phyloP scores from a whole-genome alignment of 2,888 invertebrate genomes.

The Scrobipalpa costella region DNA sequence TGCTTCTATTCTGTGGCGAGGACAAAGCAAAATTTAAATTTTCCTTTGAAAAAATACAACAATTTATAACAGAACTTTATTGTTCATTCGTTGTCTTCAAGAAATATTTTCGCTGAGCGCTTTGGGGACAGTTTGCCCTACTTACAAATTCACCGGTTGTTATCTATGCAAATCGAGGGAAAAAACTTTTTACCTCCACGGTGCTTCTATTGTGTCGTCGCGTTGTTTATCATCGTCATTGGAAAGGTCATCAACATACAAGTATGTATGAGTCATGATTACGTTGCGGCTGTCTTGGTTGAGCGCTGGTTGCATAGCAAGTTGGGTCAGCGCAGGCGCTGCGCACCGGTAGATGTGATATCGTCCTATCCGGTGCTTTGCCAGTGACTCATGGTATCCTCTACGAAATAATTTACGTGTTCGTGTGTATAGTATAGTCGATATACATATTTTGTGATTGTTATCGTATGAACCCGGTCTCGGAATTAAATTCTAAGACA shows the following conservation, averaged over 20 bases:
- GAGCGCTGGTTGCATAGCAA: conserved; percentile 22
- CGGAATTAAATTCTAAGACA: not conserved
- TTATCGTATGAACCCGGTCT: not conserved
- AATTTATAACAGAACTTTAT: not conserved
- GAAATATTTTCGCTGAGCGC: not conserved
- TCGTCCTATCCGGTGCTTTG: conserved; percentile 28
- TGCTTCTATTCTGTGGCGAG: no score
- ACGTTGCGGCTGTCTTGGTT: conserved; percentile 3
- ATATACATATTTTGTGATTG: not conserved
- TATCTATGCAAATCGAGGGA: conserved; percentile 22
- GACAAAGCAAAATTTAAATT: not conserved
- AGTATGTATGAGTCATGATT: conserved; percentile 30
- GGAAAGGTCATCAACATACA: conserved; percentile 28
- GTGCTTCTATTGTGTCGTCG: not conserved
- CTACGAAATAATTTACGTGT: conserved; percentile 7
- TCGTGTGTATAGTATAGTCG: not conserved
- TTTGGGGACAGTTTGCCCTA: conserved; percentile 21
- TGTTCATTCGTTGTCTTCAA: conserved; percentile 9
- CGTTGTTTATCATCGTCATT: conserved; percentile 7
- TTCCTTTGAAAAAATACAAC: not conserved
- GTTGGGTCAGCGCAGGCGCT: conserved; percentile 23
- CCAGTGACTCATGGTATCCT: conserved; percentile 29
- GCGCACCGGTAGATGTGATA: conserved; percentile 30
- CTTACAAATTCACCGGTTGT: conserved; percentile 12
- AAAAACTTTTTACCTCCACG: not conserved